These are phyloP conservation scores for Luffia ferchaultella DNA, from an alignment of 2,888 invertebrate genomes.

Conservation along the genomic window DNA sequence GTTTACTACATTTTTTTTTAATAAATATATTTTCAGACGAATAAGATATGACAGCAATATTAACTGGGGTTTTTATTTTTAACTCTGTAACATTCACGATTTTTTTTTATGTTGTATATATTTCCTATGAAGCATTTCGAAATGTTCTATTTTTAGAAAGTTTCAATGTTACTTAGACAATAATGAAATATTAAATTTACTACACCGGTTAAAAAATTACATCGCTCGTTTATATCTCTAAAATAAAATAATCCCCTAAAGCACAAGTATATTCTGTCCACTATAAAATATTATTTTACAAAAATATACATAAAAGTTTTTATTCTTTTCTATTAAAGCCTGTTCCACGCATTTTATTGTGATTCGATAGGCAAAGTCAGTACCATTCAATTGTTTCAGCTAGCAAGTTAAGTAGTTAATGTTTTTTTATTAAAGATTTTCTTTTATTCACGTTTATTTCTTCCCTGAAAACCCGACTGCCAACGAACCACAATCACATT, in stretches of 20 bases:
- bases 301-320: not conserved
- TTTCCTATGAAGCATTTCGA: not conserved
- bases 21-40: not conserved
- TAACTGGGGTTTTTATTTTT: not conserved
- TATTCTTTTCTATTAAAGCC: conserved; percentile 13
- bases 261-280: not conserved
- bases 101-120: too few relatives aligned
- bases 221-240: too few relatives aligned
- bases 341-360: conserved; percentile 15
- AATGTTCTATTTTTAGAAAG: not conserved
- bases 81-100: too few relatives aligned
- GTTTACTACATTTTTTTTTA: too few relatives aligned
- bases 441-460: not conserved
- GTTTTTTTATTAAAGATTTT: too few relatives aligned
- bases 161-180: too few relatives aligned
- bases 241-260: not conserved
- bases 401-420: too few relatives aligned
- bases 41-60: not conserved
- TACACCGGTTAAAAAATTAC: too few relatives aligned
- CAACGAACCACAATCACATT: not conserved
- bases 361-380: not conserved
- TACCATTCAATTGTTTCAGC: not conserved
- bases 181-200: too few relatives aligned
- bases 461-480: not conserved
- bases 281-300: not conserved